Conservation (phyloP, 2,113 vertebrate genomes). For the Genyomyrus donnyi region DNA sequence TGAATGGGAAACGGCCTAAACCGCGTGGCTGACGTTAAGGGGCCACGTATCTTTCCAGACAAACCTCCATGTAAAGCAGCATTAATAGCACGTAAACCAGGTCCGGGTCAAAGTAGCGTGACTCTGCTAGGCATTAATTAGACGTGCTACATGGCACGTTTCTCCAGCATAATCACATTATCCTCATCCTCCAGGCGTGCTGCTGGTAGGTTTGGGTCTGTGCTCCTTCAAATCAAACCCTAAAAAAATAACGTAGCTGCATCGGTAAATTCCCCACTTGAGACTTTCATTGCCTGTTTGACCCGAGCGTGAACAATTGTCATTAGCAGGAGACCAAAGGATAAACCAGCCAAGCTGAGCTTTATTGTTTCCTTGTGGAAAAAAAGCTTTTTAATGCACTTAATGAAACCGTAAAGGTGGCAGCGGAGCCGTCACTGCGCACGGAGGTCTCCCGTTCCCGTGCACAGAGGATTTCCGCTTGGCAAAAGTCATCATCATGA, state of each 20-base stretch:
- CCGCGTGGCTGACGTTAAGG: slow-evolving; percentile 66
- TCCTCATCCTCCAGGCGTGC: not conserved
- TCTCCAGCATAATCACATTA: not conserved
- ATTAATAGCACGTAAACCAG: not conserved
- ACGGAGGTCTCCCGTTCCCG: not conserved
- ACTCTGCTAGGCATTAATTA: not conserved
- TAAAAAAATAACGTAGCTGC: not conserved
- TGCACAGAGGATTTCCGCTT: not conserved
- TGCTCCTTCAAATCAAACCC: not conserved
- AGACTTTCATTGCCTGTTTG: not conserved
- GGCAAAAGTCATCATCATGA: not conserved
- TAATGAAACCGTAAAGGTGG: not conserved
- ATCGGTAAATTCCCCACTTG: not conserved
- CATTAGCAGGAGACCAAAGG: not conserved
- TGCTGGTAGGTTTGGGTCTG: not conserved
- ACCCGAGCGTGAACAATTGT: not conserved
- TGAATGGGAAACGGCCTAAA: slow-evolving; percentile 58
- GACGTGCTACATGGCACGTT: not conserved
- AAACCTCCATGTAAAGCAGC: slow-evolving; percentile 40
- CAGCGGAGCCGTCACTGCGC: not conserved
- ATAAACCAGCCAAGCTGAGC: not conserved
- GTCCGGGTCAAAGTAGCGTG: not conserved
- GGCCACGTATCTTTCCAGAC: slow-evolving; percentile 55
- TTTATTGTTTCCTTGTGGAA: not conserved
- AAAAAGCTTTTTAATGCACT: not conserved